These are phyloP conservation scores for Drosophila pseudotalamancana DNA, from an alignment of 2,888 invertebrate species.

Conservation along the genomic window DNA sequence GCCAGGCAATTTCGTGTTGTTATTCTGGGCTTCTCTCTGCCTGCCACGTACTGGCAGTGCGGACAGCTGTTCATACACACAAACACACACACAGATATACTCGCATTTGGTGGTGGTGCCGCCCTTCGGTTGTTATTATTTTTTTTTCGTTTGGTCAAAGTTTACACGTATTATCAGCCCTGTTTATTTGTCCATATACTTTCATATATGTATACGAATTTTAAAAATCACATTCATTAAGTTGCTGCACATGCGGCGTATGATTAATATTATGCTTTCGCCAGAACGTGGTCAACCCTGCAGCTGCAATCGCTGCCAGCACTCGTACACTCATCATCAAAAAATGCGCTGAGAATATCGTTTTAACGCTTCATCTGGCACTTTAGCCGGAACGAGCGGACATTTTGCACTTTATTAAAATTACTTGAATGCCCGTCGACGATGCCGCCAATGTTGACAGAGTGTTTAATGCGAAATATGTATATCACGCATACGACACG, in stretches of 20 bases:
- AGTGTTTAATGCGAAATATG: constrained; percentile 37
- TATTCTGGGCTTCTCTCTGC: constrained; percentile 9
- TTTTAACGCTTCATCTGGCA: constrained; percentile 50
- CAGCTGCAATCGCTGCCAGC: constrained; percentile 17
- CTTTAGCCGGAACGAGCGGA: constrained; percentile 52
- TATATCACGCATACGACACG: constrained; percentile 58
- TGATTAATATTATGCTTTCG: constrained; percentile 64
- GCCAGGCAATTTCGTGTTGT: constrained; percentile 45
- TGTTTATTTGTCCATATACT: constrained; percentile 72
- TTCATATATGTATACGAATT: constrained; percentile 10
- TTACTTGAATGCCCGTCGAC: constrained; percentile 55
- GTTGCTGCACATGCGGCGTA: constrained; percentile 57
- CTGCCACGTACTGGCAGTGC: constrained; percentile 56
- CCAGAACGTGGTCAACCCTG: constrained; percentile 32
- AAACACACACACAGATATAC: background rate
- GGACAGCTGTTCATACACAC: constrained; percentile 56
- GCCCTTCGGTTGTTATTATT: constrained; percentile 24
- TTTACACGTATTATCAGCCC: constrained; percentile 71
- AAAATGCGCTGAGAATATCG: constrained; percentile 31
- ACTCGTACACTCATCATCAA: constrained; percentile 12
- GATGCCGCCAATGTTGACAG: constrained; percentile 8
- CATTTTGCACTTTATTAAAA: constrained; percentile 77
- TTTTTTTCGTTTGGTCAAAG: constrained; percentile 40
- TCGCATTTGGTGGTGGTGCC: constrained; percentile 5
- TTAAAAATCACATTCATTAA: constrained; percentile 56